Evolutionary conservation across 2,888 invertebrate species (phyloP).

Genomic region (Chrysopilus asiliformis): DNA sequence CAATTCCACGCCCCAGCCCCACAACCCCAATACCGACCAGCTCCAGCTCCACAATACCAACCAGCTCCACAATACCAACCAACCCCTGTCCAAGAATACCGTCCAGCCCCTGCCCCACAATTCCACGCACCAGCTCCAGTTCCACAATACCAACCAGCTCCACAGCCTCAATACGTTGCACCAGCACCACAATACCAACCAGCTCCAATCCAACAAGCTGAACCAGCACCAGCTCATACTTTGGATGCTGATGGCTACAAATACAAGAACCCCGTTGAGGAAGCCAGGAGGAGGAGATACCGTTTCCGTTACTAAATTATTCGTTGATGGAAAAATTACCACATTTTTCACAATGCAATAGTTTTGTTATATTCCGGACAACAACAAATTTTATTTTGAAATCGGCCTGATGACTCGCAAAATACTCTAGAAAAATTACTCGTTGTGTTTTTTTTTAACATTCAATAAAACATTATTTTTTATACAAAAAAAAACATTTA

Average conservation of each 20-base stretch:
- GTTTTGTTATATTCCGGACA: no score
- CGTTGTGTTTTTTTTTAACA: no score
- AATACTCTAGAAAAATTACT: no score
- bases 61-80: background rate
- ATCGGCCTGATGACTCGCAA: no score
- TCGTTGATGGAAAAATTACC: no score
- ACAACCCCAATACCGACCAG: background rate
- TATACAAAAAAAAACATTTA: no score
- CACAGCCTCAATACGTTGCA: background rate
- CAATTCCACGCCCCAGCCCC: background rate
- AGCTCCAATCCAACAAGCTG: background rate
- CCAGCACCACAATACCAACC: background rate
- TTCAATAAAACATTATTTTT: no score
- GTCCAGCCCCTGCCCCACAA: background rate
- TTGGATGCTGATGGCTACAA: background rate
- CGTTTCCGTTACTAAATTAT: no score
- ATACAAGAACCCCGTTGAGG: background rate
- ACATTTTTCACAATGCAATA: no score
- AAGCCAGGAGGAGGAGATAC: no score
- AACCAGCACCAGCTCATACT: background rate
- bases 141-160: background rate
- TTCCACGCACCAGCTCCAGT: background rate
- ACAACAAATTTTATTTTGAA: no score
- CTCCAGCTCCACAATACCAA: background rate
- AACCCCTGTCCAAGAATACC: background rate